Evolutionary conservation across 1,140 invertebrate genomes (phyloP), one percentile per base, ranked within the genome.

Genomic region (Drosophila nasuta): DNA sequence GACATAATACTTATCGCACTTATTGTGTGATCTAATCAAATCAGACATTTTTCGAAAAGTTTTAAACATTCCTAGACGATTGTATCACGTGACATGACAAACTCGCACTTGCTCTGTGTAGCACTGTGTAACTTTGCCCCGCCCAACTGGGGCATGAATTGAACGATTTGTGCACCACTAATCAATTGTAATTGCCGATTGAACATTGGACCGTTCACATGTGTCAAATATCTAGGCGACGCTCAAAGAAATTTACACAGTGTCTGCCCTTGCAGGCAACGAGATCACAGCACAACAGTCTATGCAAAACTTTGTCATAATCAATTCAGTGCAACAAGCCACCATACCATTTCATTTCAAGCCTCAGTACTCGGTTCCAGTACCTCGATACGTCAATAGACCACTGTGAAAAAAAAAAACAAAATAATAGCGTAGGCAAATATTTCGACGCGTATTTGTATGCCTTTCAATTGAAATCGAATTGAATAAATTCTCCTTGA

Each of bases 401-500:
- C 35, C 60, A 60, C 20, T 59, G 43, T 8, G 28, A 3, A 38
- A 30, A 33, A 52, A 15, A 56, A 33, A 59, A 30, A 28, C 28
- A 1, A 41, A 60, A 56, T 60, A 60, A 74, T 52, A 60, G 59
- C 69, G 80, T 80, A 48, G 59, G 63, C 77, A 89, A 78, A 89
- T 77, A 81, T 77, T 81, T 73, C 68, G 66, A 62, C 52, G 74
- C 35, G 45, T 72, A 75, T 73, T 78, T 66, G 81, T 69, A 85
- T 89, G 75, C 85, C 52, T 48, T 85, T 88, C 86, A 88, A 88
- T 88, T 89, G 85, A 81, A 88, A 88, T 89, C 72, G 71, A 88
- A 89, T 88, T 71, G 81, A 89, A 88, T 89, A 85, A 89, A 89
- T 88, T 88, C 78, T 71, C 80, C 78, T 85, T 89, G 85, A 88